Evolutionary conservation across 1,140 invertebrate genomes (phyloP).

Genomic region (Watersipora subatra): DNA sequence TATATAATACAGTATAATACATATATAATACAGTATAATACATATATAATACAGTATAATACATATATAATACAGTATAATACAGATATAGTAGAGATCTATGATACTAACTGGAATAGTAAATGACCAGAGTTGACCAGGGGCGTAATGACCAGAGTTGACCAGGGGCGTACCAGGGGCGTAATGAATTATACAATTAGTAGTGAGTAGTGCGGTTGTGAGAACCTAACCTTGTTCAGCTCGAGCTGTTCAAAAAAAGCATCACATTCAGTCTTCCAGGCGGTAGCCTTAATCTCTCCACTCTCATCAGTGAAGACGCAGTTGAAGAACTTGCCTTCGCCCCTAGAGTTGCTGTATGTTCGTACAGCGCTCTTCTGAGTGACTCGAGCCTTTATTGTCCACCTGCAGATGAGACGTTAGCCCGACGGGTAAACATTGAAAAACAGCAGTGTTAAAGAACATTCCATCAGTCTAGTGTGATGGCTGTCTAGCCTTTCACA

Average conservation of each 20-base stretch:
- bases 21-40: too few relatives aligned
- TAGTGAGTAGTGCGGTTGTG: too few relatives aligned
- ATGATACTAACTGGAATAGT: slow-evolving; percentile 37
- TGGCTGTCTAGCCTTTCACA: background rate
- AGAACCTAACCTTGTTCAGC: slow-evolving; percentile 47
- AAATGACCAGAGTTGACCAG: slow-evolving; percentile 39
- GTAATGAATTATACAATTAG: too few relatives aligned
- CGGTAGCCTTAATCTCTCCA: slow-evolving; percentile 87
- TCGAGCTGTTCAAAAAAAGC: slow-evolving; percentile 80
- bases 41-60: too few relatives aligned
- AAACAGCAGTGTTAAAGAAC: background rate
- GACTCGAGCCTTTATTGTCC: slow-evolving; percentile 81
- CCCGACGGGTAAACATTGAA: background rate
- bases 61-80: too few relatives aligned
- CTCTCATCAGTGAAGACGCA: slow-evolving; percentile 83
- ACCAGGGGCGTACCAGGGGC: too few relatives aligned
- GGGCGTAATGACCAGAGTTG: too few relatives aligned
- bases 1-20: too few relatives aligned
- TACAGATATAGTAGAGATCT: too few relatives aligned
- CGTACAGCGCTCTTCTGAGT: slow-evolving; percentile 66
- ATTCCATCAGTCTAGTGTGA: background rate
- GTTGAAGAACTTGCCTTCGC: slow-evolving; percentile 84
- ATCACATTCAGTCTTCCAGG: slow-evolving; percentile 76
- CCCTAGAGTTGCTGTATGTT: slow-evolving; percentile 77
- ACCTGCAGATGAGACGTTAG: slow-evolving; percentile 44